These are phyloP conservation scores for Miichthys miiuy DNA, from an alignment of 2,797 vertebrate genomes.

Conservation along the genomic window DNA sequence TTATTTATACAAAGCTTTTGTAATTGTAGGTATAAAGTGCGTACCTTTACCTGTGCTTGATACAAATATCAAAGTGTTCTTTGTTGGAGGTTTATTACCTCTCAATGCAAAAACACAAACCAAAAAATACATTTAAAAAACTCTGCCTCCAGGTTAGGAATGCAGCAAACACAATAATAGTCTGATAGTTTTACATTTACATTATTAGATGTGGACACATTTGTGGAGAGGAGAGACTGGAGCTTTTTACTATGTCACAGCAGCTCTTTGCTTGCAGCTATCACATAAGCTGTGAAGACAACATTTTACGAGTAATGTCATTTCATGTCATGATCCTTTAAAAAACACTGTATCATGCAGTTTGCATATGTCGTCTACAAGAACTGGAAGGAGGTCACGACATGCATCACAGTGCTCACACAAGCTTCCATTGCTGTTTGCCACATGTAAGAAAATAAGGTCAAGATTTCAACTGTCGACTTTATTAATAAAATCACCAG, in stretches of 20 bases:
- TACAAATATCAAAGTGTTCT: neutral
- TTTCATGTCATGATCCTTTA: neutral
- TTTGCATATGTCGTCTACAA: conserved; percentile 1
- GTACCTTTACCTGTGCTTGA: neutral
- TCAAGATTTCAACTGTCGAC: conserved; percentile 1
- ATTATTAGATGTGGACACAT: neutral
- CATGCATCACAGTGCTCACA: neutral
- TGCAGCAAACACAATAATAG: too few species aligned
- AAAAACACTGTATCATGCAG: neutral
- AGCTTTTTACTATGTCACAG: too few species aligned
- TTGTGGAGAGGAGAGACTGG: neutral
- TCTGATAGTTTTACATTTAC: too few species aligned
- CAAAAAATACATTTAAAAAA: neutral
- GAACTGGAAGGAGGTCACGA: neutral
- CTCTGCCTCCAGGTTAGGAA: neutral
- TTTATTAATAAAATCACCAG: too few species aligned
- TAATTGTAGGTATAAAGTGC: neutral
- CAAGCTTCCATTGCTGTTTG: neutral
- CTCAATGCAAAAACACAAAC: neutral
- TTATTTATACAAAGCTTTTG: neutral
- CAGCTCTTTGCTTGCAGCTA: conserved; percentile 39
- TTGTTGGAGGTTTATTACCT: neutral
- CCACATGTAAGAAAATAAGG: neutral
- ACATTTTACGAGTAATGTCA: conserved; percentile 47
- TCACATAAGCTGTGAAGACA: conserved; percentile 51